phyloP scores from a whole-genome alignment of 2,797 vertebrate genomes.

The Otus scops region DNA sequence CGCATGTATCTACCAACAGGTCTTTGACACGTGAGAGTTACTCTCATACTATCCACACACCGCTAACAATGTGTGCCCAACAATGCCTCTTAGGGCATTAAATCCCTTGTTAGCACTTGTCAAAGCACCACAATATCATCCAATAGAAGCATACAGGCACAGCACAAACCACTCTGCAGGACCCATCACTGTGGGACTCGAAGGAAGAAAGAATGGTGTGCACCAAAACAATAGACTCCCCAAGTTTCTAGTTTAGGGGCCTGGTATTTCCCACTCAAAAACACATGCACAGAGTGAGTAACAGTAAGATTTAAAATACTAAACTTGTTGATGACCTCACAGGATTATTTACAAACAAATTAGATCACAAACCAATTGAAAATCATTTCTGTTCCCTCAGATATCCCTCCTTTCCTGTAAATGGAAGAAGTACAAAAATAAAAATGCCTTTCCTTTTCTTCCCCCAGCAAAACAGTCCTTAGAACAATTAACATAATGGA shows the following conservation, averaged over 20 bases:
- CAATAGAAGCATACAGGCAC: neutral
- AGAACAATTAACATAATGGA: conserved; percentile 67
- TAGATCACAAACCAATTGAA: neutral
- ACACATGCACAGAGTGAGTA: neutral
- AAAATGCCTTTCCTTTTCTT: conserved; percentile 41
- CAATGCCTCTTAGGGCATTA: conserved; percentile 11
- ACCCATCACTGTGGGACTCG: conserved; percentile 29
- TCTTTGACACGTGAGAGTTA: neutral
- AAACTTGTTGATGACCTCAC: neutral
- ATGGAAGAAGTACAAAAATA: neutral
- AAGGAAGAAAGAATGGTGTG: conserved; percentile 44
- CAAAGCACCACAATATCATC: conserved; percentile 50
- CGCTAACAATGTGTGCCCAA: neutral
- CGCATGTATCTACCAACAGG: neutral
- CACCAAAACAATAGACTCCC: conserved; percentile 57
- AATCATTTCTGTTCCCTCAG: neutral
- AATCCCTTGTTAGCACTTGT: conserved; percentile 50
- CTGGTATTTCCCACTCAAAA: conserved; percentile 2
- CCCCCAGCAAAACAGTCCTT: conserved; percentile 46
- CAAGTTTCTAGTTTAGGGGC: conserved; percentile 21
- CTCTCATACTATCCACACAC: neutral
- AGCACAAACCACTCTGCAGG: conserved; percentile 47
- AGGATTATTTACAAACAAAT: neutral
- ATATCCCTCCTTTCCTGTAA: neutral
- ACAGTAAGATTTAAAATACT: conserved; percentile 13